phyloP scores from a whole-genome alignment of 2,888 invertebrate genomes.

The Epiblema foenella region DNA sequence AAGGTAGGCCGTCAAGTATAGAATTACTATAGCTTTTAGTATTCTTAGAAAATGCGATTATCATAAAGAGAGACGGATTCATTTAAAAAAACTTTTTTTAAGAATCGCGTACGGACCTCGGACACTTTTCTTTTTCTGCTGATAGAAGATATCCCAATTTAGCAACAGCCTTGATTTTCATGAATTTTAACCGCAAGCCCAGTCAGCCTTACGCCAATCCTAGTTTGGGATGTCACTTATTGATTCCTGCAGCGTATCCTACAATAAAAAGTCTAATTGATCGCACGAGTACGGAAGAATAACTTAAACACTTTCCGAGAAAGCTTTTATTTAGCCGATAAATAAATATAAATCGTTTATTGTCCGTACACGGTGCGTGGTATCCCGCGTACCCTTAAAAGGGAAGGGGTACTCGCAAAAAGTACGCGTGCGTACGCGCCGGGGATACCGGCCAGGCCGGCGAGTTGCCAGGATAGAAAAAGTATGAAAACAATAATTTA shows the following conservation, averaged over 20 bases:
- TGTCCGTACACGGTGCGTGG: conserved; percentile 74
- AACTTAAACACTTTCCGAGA: conserved; percentile 67
- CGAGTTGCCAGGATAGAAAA: conserved; percentile 30
- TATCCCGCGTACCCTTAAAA: conserved; percentile 79
- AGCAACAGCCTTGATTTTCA: conserved; percentile 2
- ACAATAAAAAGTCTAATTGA: conserved; percentile 39
- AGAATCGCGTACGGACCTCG: neutral
- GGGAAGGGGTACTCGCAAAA: conserved; percentile 74
- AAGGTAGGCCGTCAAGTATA: too few relatives aligned
- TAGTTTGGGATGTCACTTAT: conserved; percentile 25
- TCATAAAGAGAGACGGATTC: neutral
- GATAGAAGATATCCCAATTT: neutral
- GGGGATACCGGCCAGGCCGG: conserved; percentile 39
- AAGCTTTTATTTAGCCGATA: conserved; percentile 58
- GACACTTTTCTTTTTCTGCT: neutral
- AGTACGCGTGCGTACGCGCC: conserved; percentile 57
- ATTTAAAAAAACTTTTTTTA: too few relatives aligned
- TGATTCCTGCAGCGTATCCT: conserved; percentile 19
- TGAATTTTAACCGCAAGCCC: neutral
- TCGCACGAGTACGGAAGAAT: conserved; percentile 63
- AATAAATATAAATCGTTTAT: conserved; percentile 81
- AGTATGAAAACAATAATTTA: conserved; percentile 46
- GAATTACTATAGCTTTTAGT: too few relatives aligned
- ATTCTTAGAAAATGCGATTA: too few relatives aligned
- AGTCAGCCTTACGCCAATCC: conserved; percentile 13